Evolutionary conservation across 2,113 vertebrate genomes (phyloP).

Genomic region (Sceloporus tristichus): DNA sequence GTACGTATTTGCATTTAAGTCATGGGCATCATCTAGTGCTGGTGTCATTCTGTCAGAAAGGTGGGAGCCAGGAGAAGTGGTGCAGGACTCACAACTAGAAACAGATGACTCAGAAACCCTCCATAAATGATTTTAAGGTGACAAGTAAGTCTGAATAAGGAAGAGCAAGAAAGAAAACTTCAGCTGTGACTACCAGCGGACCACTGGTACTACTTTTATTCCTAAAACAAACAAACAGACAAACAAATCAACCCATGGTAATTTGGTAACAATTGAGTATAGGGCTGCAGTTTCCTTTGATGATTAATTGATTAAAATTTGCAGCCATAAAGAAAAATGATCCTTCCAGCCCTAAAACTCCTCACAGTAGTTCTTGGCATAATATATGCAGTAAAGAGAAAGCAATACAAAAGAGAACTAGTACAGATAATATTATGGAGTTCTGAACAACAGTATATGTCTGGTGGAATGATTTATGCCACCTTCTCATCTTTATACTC

Average conservation of each 20-base stretch:
- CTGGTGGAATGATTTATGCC: not conserved
- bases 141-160: not conserved
- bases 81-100: no score
- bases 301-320: no score
- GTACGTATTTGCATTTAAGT: no score
- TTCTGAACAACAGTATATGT: not conserved
- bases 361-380: not conserved
- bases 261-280: not conserved
- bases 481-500: slow-evolving; percentile 50
- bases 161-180: no score
- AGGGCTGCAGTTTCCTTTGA: not conserved
- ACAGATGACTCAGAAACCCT: not conserved
- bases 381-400: not conserved
- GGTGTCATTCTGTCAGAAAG: no score
- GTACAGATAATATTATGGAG: not conserved
- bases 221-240: not conserved
- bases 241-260: not conserved
- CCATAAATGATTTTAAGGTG: not conserved
- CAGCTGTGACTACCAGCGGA: no score
- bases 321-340: not conserved
- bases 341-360: not conserved
- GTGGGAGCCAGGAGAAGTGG: no score
- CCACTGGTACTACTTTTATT: not conserved
- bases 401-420: not conserved
- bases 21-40: no score